A percentile compares a stretch with the other conserved stretches of the same genome.
Conservation (phyloP, 2,797 vertebrate species). For the Chaetophractus vellerosus region DNA sequence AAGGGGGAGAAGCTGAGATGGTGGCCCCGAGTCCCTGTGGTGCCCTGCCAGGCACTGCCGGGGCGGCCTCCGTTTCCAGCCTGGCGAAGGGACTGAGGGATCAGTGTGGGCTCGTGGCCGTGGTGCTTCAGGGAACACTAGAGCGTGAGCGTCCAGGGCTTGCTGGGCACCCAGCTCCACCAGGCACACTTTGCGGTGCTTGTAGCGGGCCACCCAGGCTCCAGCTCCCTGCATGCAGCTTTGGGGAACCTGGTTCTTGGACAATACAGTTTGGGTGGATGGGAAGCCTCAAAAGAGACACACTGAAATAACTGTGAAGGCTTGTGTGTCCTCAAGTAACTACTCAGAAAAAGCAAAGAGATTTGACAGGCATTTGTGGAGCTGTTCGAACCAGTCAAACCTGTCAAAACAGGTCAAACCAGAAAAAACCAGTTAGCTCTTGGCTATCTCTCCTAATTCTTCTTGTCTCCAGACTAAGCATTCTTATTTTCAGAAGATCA, state of each 20-base stretch:
- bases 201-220: not conserved
- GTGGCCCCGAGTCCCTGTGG: not conserved
- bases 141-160: not conserved
- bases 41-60: not conserved
- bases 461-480: not conserved
- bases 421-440: not conserved
- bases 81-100: not conserved
- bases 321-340: not conserved
- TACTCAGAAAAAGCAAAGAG: not conserved
- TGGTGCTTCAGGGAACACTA: not conserved
- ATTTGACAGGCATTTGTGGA: not conserved
- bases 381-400: not conserved
- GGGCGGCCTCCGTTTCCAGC: not conserved
- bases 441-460: not conserved
- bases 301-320: not conserved
- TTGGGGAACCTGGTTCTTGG: not conserved
- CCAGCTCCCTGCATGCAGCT: not conserved
- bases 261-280: not conserved
- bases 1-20: not conserved
- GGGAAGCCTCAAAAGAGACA: not conserved
- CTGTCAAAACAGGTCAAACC: not conserved
- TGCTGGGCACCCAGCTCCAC: not conserved
- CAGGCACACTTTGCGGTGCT: no score
- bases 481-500: not conserved
- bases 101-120: not conserved